Evolutionary conservation across 2,797 vertebrate genomes (phyloP).

Genomic region (Tangara arthus): DNA sequence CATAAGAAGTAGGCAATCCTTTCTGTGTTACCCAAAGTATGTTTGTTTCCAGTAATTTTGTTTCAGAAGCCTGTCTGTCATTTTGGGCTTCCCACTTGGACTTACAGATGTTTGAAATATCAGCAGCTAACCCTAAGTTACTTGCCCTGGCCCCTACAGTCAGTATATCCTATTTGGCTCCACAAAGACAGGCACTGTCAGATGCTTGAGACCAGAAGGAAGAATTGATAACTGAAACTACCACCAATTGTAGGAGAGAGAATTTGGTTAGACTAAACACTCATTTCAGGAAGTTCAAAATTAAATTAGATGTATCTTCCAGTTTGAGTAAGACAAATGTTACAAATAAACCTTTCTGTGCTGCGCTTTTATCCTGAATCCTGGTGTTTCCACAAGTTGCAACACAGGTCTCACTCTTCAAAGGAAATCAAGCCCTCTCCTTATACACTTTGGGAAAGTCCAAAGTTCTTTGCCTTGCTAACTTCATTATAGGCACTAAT

Average conservation of each 20-base stretch:
- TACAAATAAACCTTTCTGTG: neutral
- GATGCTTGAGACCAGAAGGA: neutral
- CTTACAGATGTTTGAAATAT: neutral
- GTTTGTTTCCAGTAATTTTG: neutral
- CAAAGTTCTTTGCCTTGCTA: neutral
- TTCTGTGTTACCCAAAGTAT: neutral
- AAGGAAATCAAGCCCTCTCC: neutral
- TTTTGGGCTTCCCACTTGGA: neutral
- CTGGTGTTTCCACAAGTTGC: neutral
- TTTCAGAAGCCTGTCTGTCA: neutral
- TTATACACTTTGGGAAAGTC: neutral
- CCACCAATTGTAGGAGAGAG: neutral
- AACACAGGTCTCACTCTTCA: neutral
- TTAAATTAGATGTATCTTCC: neutral
- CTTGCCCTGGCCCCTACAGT: neutral
- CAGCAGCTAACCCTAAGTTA: neutral
- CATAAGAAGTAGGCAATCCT: neutral
- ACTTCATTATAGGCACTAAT: neutral
- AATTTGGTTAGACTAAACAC: neutral
- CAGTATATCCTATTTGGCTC: neutral
- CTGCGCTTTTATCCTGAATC: neutral
- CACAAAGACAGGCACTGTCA: neutral
- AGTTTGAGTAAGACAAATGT: neutral
- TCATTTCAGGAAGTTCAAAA: neutral
- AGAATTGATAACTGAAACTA: neutral